These are phyloP conservation scores for Chymomyza procnemis DNA, from an alignment of 2,888 invertebrate species.

Conservation along the genomic window DNA sequence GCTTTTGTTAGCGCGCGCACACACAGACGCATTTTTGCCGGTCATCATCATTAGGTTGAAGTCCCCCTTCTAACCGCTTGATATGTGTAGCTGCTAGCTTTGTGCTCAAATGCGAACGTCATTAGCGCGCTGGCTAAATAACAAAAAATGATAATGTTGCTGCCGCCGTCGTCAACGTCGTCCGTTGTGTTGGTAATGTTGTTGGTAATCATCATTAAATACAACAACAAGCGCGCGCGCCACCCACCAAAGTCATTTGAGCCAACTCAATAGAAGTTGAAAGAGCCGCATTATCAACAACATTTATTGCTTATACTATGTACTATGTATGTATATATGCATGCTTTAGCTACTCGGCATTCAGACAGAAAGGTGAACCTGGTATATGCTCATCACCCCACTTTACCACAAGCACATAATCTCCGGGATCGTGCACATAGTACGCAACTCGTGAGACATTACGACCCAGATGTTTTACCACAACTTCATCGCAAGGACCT, in stretches of 20 bases:
- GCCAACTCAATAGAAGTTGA: neutral
- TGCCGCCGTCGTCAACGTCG: constrained; percentile 40
- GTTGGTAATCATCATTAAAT: constrained; percentile 73
- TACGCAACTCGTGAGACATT: constrained; percentile 95
- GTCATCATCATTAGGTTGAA: constrained; percentile 75
- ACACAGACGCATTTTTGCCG: constrained; percentile 52
- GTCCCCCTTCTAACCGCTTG: constrained; percentile 7
- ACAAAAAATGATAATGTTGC: constrained; percentile 72
- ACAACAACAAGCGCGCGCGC: constrained; percentile 24
- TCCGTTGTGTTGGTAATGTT: constrained; percentile 61
- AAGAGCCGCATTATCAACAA: neutral
- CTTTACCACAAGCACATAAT: constrained; percentile 94
- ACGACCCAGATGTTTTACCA: constrained; percentile 92
- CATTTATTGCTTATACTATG: neutral
- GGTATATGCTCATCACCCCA: constrained; percentile 99
- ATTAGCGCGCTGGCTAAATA: constrained; percentile 71
- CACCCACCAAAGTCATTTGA: neutral
- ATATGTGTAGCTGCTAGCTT: neutral
- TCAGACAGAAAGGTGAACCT: constrained; percentile 88
- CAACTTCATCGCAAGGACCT: constrained; percentile 97
- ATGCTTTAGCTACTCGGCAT: constrained; percentile 23
- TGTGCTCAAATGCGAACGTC: constrained; percentile 64
- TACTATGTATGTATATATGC: neutral
- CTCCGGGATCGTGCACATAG: constrained; percentile 92
- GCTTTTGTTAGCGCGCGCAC: constrained; percentile 52